Evolutionary conservation across 2,113 vertebrate species (phyloP), one percentile per base, ranked within the genome.

Genomic region (Athene noctua): DNA sequence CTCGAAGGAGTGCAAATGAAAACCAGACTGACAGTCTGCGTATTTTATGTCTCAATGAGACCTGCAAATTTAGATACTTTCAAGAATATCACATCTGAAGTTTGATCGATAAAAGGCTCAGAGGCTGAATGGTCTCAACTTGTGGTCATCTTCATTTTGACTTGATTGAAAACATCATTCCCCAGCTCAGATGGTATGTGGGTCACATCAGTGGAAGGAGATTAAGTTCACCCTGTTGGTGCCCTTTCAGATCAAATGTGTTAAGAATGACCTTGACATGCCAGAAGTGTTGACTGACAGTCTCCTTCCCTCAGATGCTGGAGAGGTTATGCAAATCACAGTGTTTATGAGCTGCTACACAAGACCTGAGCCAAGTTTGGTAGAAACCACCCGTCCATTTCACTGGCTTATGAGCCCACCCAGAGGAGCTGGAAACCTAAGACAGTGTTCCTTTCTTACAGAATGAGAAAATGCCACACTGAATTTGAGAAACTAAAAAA

Each of bases 331-430:
- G 83, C 90, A 95, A 97, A 96, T 90, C 61, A 46, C 5, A 1
- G 74, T 81, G 89, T 94, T 94, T 95, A 97, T 72, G 92, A 96
- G 94, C 90, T 92, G 94, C 91, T 94, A 75, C 77, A 77, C 27
- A 90, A 84, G 52, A 80, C n/a, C 23, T 0, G 2, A 90, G 88
- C 92, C 94, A 96, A 92, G n/a, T 87, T 61, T 51, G 40, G 70
- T 86, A 90, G 84, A 94, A 96, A 85, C 16, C 54, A 88, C 55
- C 15, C 38, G 32, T 68, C 68, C 9, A 8, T 85, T 96, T 79
- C 91, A 82, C 70, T 91, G 52, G 36, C 66, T 87, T 1, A 46
- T 34, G 42, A 93, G 90, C 80, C 91, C 92, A 94, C 86, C 86
- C 86, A 86, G 80, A 96, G 83, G 3, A 92, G 54, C 34, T 90